Conservation (phyloP, 2,797 vertebrate species). For the Miichthys miiuy region DNA sequence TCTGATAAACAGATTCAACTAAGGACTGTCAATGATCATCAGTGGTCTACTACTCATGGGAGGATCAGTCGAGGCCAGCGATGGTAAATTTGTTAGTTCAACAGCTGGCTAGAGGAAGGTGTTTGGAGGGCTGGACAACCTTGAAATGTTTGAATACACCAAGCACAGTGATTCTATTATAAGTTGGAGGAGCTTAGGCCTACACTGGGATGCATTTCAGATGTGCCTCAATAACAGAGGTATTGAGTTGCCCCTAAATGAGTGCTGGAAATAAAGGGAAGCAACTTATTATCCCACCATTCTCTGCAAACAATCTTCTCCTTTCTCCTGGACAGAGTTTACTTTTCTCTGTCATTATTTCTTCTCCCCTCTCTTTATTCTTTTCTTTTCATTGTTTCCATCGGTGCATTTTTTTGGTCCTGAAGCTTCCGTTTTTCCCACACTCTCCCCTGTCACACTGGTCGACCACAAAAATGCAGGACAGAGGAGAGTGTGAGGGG, state of each 20-base stretch:
- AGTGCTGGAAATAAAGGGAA: conserved; percentile 79
- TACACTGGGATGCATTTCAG: conserved; percentile 75
- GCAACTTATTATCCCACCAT: conserved; percentile 76
- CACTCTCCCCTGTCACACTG: conserved; percentile 96
- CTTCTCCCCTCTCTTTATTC: conserved; percentile 74
- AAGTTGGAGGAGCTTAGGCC: conserved; percentile 58
- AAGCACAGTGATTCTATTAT: conserved; percentile 74
- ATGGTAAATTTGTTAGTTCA: conserved; percentile 59
- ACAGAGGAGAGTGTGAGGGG: conserved; percentile 91
- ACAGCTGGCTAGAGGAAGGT: conserved; percentile 59
- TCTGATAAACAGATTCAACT: conserved; percentile 46
- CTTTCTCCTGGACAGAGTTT: conserved; percentile 84
- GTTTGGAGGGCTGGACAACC: conserved; percentile 61
- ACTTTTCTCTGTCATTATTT: conserved; percentile 85
- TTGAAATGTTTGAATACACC: conserved; percentile 67
- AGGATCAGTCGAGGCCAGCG: conserved; percentile 23
- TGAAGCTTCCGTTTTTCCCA: conserved; percentile 98
- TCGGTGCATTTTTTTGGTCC: conserved; percentile 92
- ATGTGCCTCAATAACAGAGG: conserved; percentile 77
- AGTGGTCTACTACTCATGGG: conserved; percentile 20
- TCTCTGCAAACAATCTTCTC: conserved; percentile 82
- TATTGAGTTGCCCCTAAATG: conserved; percentile 75
- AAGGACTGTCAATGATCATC: conserved; percentile 51
- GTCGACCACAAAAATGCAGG: conserved; percentile 96
- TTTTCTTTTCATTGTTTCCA: conserved; percentile 85